Conservation (phyloP, 2,797 vertebrate species). For the Ficedula albicollis region DNA sequence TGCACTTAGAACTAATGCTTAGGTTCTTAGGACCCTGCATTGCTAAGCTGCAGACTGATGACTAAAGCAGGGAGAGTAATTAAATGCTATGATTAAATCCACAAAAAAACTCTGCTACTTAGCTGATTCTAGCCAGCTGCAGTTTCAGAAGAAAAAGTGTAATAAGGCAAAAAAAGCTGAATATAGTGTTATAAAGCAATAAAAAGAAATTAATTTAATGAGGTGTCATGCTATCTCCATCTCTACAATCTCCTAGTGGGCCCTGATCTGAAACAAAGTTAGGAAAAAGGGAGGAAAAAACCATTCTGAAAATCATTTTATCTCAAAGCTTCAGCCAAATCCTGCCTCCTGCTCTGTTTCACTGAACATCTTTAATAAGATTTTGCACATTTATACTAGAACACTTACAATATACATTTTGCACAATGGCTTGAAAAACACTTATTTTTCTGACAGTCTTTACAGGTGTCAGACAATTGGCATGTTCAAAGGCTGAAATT, state of each 20-base stretch:
- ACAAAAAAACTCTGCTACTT: background rate
- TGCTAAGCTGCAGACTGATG: slow-evolving; percentile 1
- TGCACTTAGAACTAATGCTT: background rate
- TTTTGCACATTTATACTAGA: background rate
- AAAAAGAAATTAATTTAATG: background rate
- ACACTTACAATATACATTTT: background rate
- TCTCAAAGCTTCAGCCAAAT: background rate
- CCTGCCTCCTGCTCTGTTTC: background rate
- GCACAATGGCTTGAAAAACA: background rate
- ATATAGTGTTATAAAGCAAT: background rate
- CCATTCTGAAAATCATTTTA: background rate
- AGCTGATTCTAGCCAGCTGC: background rate
- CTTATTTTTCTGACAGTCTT: background rate
- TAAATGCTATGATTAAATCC: background rate
- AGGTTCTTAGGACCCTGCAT: background rate
- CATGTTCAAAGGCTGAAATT: background rate
- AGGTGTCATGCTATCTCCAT: background rate
- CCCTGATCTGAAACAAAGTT: background rate
- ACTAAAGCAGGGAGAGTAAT: slow-evolving; percentile 15
- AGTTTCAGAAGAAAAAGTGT: background rate
- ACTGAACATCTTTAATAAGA: background rate
- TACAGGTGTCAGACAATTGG: background rate
- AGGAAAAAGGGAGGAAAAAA: rapidly evolving
- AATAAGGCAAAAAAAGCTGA: background rate
- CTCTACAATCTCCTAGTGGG: background rate